phyloP scores from a whole-genome alignment of 2,888 invertebrate species.

The Nudaria mundana region DNA sequence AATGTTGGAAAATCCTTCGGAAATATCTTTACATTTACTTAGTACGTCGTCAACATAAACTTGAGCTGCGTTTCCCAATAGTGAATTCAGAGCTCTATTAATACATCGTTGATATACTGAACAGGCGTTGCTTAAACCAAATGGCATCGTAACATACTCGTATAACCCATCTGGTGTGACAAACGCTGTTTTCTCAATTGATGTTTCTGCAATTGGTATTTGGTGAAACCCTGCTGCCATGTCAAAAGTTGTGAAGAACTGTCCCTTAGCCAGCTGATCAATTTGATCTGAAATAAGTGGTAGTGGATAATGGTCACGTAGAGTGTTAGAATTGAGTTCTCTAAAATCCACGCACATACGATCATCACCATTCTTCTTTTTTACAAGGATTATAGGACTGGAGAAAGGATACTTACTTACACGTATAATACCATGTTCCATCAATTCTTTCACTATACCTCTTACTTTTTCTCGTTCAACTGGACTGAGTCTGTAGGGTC shows the following conservation, averaged over 20 bases:
- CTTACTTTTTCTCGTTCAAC: conserved; percentile 32
- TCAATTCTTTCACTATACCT: conserved; percentile 24
- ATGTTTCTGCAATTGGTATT: not conserved
- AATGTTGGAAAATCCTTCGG: conserved; percentile 18
- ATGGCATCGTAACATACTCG: not conserved
- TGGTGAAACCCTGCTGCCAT: not conserved
- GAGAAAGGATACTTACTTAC: too few relatives aligned
- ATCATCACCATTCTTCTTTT: conserved; percentile 29
- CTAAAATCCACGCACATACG: too few relatives aligned
- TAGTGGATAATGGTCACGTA: too few relatives aligned
- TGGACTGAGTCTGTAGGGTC: conserved; percentile 24
- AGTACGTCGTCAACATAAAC: conserved; percentile 37
- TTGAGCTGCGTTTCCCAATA: conserved; percentile 18
- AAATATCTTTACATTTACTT: conserved; percentile 16
- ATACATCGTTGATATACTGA: too few relatives aligned
- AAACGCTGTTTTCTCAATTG: not conserved
- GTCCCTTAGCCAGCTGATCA: too few relatives aligned
- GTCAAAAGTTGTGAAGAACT: too few relatives aligned
- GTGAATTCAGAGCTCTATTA: conserved; percentile 5
- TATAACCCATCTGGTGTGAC: not conserved
- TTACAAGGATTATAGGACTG: conserved; percentile 3
- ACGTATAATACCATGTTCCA: conserved; percentile 30
- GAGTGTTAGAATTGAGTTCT: too few relatives aligned
- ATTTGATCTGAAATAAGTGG: too few relatives aligned
- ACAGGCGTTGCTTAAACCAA: too few relatives aligned